A percentile compares a stretch with the other conserved stretches of the same genome.
These are phyloP conservation scores for Noctua janthina DNA, from an alignment of 2,888 invertebrate genomes.

Conservation along the genomic window DNA sequence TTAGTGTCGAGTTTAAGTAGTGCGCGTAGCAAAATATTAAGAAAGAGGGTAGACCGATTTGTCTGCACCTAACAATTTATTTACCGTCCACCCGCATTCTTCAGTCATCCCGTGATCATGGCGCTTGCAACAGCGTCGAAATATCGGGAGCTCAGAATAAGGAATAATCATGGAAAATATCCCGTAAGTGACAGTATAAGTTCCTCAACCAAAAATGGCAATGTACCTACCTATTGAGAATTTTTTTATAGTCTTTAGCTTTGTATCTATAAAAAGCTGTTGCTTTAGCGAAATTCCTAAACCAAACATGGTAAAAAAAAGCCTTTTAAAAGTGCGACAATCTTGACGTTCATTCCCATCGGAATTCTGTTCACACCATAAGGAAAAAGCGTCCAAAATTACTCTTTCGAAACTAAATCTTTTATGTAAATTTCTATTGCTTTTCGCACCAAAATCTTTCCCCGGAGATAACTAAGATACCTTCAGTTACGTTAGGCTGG, in stretches of 20 bases:
- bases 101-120: too few species aligned
- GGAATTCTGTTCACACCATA: constrained; percentile 54
- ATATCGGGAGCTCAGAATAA: too few species aligned
- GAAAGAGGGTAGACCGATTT: too few species aligned
- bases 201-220: not conserved
- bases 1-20: too few species aligned
- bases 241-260: too few species aligned
- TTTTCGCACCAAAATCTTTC: constrained; percentile 64
- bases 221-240: not conserved
- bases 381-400: constrained; percentile 63
- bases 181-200: too few species aligned
- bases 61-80: too few species aligned
- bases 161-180: too few species aligned
- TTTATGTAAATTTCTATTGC: constrained; percentile 69
- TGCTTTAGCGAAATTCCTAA: constrained; percentile 7
- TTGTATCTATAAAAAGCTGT: not conserved
- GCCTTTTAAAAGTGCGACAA: constrained; percentile 38
- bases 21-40: too few species aligned
- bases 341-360: constrained; percentile 39
- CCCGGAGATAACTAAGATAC: constrained; percentile 57
- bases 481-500: constrained; percentile 29
- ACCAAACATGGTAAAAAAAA: constrained; percentile 16
- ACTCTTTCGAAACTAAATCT: constrained; percentile 64
- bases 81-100: too few species aligned
- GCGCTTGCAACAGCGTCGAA: too few species aligned